phyloP scores from a whole-genome alignment of 1,140 invertebrate species.

The Archivesica marissinica region DNA sequence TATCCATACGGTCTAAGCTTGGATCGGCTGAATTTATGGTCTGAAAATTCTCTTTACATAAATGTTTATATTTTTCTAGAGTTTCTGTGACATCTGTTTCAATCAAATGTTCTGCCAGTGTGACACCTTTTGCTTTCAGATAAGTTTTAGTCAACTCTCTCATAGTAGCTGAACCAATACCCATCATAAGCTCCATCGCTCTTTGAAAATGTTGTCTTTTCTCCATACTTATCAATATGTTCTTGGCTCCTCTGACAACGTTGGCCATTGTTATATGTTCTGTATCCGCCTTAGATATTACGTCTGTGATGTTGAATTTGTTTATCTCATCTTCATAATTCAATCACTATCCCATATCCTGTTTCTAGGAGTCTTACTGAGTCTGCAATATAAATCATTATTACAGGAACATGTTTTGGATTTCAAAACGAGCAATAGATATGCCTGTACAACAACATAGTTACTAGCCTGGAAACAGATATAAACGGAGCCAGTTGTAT shows the following conservation, averaged over 20 bases:
- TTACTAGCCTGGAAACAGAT: too few relatives aligned
- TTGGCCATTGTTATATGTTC: background rate
- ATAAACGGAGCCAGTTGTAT: too few relatives aligned
- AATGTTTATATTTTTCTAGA: background rate
- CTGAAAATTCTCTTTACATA: background rate
- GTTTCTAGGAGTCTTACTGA: too few relatives aligned
- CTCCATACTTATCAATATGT: background rate
- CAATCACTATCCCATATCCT: too few relatives aligned
- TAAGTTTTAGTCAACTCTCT: background rate
- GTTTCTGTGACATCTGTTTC: background rate
- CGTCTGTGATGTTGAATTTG: too few relatives aligned
- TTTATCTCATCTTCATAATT: too few relatives aligned
- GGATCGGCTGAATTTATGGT: background rate
- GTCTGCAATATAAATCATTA: too few relatives aligned
- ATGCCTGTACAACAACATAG: too few relatives aligned
- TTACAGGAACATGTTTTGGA: too few relatives aligned
- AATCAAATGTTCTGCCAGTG: constrained; percentile 2
- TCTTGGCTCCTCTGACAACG: background rate
- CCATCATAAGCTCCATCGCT: background rate
- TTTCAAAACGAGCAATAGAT: too few relatives aligned
- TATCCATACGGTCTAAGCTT: background rate
- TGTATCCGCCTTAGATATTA: too few relatives aligned
- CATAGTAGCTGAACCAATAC: constrained; percentile 1
- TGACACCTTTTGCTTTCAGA: background rate
- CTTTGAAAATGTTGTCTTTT: constrained; percentile 1